These are phyloP conservation scores for Rhegmatorhina hoffmannsi DNA, from an alignment of 2,113 vertebrate genomes.

Conservation along the genomic window DNA sequence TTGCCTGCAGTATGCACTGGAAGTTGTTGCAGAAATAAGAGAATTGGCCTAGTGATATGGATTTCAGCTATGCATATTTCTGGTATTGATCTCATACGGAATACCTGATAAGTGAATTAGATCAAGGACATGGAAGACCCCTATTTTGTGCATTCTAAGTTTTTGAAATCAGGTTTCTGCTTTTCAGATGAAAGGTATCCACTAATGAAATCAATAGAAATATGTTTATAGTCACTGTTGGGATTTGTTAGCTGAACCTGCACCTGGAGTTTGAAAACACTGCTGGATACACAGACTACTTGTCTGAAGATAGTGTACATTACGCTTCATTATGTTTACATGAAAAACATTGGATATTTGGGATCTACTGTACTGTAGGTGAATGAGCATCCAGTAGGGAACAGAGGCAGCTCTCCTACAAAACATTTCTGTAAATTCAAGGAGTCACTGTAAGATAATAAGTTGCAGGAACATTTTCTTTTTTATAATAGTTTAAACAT, in stretches of 20 bases:
- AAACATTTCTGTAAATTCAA: neutral
- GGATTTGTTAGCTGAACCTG: neutral
- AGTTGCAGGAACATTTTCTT: neutral
- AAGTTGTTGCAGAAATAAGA: neutral
- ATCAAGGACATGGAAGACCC: neutral
- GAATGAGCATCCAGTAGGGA: neutral
- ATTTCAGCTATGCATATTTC: neutral
- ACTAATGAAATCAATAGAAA: neutral
- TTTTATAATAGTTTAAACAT: neutral
- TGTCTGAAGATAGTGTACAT: neutral
- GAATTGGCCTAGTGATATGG: neutral
- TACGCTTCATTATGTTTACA: neutral
- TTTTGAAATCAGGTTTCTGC: neutral
- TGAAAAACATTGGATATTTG: neutral
- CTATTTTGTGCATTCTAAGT: neutral
- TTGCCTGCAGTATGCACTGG: neutral
- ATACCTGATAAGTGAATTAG: neutral
- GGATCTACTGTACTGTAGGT: neutral
- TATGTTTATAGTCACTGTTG: neutral
- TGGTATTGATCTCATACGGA: neutral
- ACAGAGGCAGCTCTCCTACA: neutral
- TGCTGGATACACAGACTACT: neutral
- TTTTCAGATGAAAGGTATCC: neutral
- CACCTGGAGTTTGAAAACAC: neutral
- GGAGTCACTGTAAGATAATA: neutral